Percentiles rank a stretch among this genome's conserved stretches.
Conservation (phyloP, 2,113 vertebrate species). For the Dicaeum eximium region DNA sequence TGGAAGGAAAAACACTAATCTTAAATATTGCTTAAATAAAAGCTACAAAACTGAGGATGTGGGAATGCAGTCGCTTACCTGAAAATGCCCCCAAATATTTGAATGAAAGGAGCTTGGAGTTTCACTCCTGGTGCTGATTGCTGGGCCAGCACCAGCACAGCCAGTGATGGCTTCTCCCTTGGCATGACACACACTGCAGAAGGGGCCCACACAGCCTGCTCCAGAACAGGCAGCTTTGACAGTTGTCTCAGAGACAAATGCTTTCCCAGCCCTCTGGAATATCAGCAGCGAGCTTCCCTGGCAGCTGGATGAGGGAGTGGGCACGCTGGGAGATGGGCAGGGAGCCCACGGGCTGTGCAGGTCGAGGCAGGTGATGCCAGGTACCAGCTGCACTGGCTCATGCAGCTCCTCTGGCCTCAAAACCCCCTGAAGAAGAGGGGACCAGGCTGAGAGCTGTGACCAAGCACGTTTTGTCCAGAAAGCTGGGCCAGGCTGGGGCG, state of each 20-base stretch:
- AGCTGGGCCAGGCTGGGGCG: accelerated
- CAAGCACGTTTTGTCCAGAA: not conserved
- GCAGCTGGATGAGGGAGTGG: not conserved
- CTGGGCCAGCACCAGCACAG: not conserved
- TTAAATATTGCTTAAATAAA: not conserved
- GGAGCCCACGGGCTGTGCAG: accelerated
- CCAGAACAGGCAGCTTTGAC: not conserved
- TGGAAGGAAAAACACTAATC: not conserved
- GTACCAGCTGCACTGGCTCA: accelerated
- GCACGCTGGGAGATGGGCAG: not conserved
- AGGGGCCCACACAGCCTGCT: not conserved
- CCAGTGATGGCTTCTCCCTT: not conserved
- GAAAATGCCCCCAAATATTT: not conserved
- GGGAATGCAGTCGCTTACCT: not conserved
- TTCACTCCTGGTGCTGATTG: accelerated
- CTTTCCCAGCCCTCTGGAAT: not conserved
- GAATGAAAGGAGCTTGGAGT: not conserved
- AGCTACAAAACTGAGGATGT: not conserved
- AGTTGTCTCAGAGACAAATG: not conserved
- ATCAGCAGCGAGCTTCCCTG: not conserved
- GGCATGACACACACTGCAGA: not conserved
- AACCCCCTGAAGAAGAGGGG: not conserved
- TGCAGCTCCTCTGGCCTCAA: not conserved
- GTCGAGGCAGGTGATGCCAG: not conserved
- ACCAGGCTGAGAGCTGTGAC: not conserved